Evolutionary conservation across 2,113 vertebrate genomes (phyloP), one percentile per base, ranked within the genome.

Genomic region (Mesoclemmys tuberculata): DNA sequence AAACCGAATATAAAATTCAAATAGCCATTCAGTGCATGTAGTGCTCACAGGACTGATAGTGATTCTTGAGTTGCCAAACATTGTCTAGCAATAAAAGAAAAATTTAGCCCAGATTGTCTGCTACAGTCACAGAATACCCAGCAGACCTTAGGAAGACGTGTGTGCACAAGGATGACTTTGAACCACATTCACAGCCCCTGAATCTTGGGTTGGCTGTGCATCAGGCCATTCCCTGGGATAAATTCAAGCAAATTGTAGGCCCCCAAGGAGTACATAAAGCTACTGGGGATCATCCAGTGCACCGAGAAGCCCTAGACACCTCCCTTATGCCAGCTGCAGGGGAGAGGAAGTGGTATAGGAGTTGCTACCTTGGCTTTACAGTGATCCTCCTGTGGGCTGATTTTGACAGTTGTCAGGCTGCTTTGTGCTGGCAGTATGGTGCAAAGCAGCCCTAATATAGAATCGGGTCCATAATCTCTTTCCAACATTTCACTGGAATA

Each of bases 101-200:
- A 12, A 90, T 11, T 13, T 26, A 56, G 55, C 31, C 1, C 22
- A 92, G 85, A 78, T 22, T 27, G 6, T 2, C 16, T 68, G 6
- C 2, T 41, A 12, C 1, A 35, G 35, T 16, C 9, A 79, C 3
- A 1, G 13, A n/a, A 74, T 0, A 0, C 38, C 49, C 9, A 85
- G 68, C 27, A 2, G 2, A 52, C 21, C 87, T 94, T 88, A 77
- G 13, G 44, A 71, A 89, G 5, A 3, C 31, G 18, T 56, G 26
- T 26, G 10, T 61, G 58, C 58, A 61, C 58, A 35, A 61, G 29
- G 58, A 2, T 61, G 13, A 29, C 55, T 27, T 58, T 58, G 26
- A 58, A 3, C 26, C 11, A 35, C 5, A 31, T 38, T 35, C 61
- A 16, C 35, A 19, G 31, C 35, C 7, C 4, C 18, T n/a, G 31